These are phyloP conservation scores for Syritta pipiens DNA, from an alignment of 2,888 invertebrate species.

Conservation along the genomic window DNA sequence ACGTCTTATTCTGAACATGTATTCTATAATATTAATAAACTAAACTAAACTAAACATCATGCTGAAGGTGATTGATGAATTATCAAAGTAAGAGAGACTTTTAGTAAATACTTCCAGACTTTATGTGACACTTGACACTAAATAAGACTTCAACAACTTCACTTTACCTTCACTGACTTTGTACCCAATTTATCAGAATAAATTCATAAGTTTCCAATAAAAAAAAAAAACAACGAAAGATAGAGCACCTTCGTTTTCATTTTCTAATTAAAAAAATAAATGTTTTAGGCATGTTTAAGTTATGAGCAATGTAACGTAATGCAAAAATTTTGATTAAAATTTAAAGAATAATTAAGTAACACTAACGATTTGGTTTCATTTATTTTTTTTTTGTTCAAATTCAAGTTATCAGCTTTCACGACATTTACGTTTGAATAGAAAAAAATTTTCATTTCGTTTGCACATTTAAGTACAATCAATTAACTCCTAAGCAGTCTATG, in stretches of 20 bases:
- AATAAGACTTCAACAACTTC: neutral
- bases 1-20: no score
- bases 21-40: no score
- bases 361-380: conserved; percentile 42
- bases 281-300: neutral
- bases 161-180: neutral
- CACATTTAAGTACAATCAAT: conserved; percentile 56
- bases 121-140: no score
- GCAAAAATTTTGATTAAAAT: conserved; percentile 1
- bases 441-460: conserved; percentile 20
- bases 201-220: neutral
- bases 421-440: conserved; percentile 10
- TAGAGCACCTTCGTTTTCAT: no score
- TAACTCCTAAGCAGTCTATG: conserved; percentile 57
- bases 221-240: conserved; percentile 12
- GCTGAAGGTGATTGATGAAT: no score
- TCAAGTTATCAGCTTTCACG: neutral
- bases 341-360: conserved; percentile 31
- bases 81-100: no score
- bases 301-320: neutral
- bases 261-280: no score
- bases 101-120: no score
- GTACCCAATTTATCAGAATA: neutral
- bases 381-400: conserved; percentile 17
- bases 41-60: no score